Percentiles rank a stretch among this genome's conserved stretches.
phyloP scores from a whole-genome alignment of 23 tunicate genomes.

The Phallusia fumigata region DNA sequence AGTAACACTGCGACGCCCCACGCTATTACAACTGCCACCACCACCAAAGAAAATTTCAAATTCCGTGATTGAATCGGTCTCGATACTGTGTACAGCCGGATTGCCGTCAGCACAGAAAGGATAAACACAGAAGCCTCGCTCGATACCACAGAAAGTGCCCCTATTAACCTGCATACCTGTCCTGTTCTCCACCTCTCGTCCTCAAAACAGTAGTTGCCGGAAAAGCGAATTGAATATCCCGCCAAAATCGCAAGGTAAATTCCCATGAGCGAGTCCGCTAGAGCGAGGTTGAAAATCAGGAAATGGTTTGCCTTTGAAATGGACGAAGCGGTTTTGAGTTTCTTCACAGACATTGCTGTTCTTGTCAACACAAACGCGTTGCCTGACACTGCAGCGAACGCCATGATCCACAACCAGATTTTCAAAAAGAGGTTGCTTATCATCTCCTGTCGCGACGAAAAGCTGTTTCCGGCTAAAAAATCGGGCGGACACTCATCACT shows the following conservation, averaged over 20 bases:
- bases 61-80: constrained; percentile 28
- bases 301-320: constrained; percentile 31
- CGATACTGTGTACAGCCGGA: constrained; percentile 36
- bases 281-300: constrained; percentile 51
- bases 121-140: constrained; percentile 70
- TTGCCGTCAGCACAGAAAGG: constrained; percentile 27
- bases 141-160: constrained; percentile 45
- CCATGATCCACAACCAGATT: constrained; percentile 55
- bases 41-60: constrained; percentile 14
- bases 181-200: constrained; percentile 67
- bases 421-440: constrained; percentile 25
- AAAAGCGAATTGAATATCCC: neutral
- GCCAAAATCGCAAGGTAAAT: constrained; percentile 59
- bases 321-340: neutral
- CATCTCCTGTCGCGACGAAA: constrained; percentile 60
- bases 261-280: constrained; percentile 72
- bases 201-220: constrained; percentile 42
- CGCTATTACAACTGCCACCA: constrained; percentile 7
- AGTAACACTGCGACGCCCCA: constrained; percentile 38
- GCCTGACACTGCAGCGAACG: constrained; percentile 37
- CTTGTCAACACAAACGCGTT: constrained; percentile 39
- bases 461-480: constrained; percentile 11
- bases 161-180: constrained; percentile 20
- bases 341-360: constrained; percentile 15
- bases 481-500: constrained; percentile 49